Percentiles rank a stretch among this genome's conserved stretches.
phyloP scores from a whole-genome alignment of 1,140 invertebrate species.

The Sitobion miscanthi region DNA sequence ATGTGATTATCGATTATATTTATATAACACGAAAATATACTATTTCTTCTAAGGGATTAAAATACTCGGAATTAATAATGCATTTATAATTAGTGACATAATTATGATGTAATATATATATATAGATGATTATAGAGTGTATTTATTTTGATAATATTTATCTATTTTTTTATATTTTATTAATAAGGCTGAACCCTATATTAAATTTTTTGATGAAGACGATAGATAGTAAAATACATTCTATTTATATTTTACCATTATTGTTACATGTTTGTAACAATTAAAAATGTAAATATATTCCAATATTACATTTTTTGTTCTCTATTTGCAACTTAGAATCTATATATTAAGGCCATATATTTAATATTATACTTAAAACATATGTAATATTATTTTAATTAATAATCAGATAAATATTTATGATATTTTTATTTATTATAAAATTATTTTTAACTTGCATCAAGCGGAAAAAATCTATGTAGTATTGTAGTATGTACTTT shows the following conservation, averaged over 20 bases:
- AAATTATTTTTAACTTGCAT: not conserved
- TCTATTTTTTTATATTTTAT: not conserved
- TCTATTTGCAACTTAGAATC: too few relatives aligned
- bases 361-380: too few relatives aligned
- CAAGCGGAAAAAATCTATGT: not conserved
- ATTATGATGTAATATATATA: too few relatives aligned
- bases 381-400: too few relatives aligned
- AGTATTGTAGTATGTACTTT: too few relatives aligned
- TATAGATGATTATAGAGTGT: too few relatives aligned
- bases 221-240: too few relatives aligned
- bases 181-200: too few relatives aligned
- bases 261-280: not conserved
- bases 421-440: not conserved
- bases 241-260: too few relatives aligned
- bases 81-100: not conserved
- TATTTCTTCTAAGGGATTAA: not conserved
- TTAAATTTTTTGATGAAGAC: not conserved
- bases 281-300: not conserved
- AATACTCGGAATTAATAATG: not conserved
- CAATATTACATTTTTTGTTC: too few relatives aligned
- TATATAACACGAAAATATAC: not conserved
- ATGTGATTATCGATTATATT: not conserved
- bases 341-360: too few relatives aligned
- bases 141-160: not conserved
- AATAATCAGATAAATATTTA: not conserved